phyloP scores from a whole-genome alignment of 2,113 vertebrate species.

The Gila orcuttii region DNA sequence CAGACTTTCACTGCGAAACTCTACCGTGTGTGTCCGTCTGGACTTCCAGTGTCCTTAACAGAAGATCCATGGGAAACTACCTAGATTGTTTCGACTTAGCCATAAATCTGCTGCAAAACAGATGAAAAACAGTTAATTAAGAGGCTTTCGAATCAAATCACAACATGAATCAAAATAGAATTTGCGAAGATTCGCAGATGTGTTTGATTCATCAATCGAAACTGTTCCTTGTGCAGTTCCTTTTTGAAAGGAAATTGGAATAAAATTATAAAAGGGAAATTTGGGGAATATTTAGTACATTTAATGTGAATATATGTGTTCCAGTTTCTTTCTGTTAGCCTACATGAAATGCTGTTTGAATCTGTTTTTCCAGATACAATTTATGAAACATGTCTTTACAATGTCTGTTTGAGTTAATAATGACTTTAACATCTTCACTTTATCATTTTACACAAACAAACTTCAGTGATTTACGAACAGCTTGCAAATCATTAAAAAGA shows the following conservation, averaged over 20 bases:
- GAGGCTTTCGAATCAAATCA: background rate
- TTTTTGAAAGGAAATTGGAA: too few relatives aligned
- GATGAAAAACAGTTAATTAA: background rate
- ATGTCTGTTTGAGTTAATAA: background rate
- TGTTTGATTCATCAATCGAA: too few relatives aligned
- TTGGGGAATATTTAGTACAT: background rate
- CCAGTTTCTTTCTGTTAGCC: background rate
- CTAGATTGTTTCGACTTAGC: background rate
- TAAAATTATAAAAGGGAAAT: background rate
- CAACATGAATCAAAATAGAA: background rate
- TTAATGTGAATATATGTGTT: background rate
- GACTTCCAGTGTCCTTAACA: background rate
- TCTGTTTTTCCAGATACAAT: background rate
- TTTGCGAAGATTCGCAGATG: background rate
- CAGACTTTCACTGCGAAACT: slow-evolving; percentile 50
- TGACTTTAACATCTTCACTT: slow-evolving; percentile 20
- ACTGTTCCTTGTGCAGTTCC: too few relatives aligned
- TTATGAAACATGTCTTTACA: too few relatives aligned
- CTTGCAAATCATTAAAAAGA: background rate
- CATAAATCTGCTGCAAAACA: background rate
- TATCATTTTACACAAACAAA: slow-evolving; percentile 12
- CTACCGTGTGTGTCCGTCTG: background rate
- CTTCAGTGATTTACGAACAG: background rate
- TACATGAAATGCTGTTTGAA: background rate
- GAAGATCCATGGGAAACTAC: background rate